These are phyloP conservation scores for Conomelus anceps DNA, from an alignment of 2,888 invertebrate genomes.

Conservation along the genomic window DNA sequence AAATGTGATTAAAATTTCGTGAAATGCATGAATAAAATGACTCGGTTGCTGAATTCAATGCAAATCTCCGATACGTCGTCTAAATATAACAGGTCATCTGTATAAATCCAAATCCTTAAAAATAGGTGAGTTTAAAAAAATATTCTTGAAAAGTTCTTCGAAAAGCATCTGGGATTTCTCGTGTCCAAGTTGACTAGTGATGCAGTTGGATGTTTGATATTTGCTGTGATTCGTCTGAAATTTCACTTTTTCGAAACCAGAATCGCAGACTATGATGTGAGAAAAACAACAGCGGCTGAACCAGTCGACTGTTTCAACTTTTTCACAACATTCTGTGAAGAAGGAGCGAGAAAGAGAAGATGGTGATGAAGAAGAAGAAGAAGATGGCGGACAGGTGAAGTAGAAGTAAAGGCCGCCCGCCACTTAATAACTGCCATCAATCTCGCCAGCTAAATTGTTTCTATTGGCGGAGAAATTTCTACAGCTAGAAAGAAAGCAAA, in stretches of 20 bases:
- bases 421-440: not conserved
- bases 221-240: not conserved
- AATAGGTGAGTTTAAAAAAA: too few species aligned
- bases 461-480: not conserved
- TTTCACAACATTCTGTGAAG: not conserved
- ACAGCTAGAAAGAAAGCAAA: not conserved
- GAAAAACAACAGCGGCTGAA: not conserved
- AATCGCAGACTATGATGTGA: not conserved
- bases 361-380: not conserved
- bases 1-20: too few species aligned
- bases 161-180: not conserved
- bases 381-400: not conserved
- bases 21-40: too few species aligned
- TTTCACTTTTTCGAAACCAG: not conserved
- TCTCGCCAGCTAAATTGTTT: not conserved
- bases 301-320: not conserved
- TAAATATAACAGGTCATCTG: too few species aligned
- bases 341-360: not conserved
- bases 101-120: too few species aligned
- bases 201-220: not conserved
- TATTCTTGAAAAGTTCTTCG: not conserved
- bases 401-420: not conserved
- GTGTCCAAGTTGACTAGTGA: not conserved
- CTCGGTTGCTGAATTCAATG: too few species aligned
- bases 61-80: too few species aligned